Evolutionary conservation across 2,888 invertebrate genomes (phyloP).

Genomic region (Prionchulus punctatus): DNA sequence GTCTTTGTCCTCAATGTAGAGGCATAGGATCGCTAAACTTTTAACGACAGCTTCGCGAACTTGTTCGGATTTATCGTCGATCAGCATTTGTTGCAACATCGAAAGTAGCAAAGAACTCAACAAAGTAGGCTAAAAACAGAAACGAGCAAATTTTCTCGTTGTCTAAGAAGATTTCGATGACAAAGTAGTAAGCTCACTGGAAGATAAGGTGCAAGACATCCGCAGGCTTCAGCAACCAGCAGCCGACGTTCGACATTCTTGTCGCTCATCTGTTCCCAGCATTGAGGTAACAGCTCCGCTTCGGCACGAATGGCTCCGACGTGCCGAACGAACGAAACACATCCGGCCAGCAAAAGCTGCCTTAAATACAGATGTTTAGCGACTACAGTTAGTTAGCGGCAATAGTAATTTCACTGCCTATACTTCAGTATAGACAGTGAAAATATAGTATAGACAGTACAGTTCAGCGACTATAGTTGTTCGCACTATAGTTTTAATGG

Average conservation of each 20-base stretch:
- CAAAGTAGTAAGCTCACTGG: conserved; percentile 38
- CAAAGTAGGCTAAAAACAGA: conserved; percentile 41
- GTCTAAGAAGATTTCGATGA: neutral
- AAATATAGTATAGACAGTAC: too few species aligned
- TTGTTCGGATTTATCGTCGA: conserved; percentile 48
- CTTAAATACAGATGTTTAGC: neutral
- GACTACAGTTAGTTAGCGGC: too few species aligned
- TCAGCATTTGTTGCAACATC: conserved; percentile 53
- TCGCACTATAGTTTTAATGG: conserved; percentile 18
- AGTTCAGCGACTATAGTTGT: too few species aligned
- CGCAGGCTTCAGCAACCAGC: conserved; percentile 52
- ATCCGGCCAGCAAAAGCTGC: conserved; percentile 29
- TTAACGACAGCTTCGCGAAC: conserved; percentile 48
- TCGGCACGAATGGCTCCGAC: conserved; percentile 43
- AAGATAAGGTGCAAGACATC: conserved; percentile 48
- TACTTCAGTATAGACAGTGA: too few species aligned
- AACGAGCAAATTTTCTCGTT: neutral
- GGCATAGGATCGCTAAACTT: conserved; percentile 46
- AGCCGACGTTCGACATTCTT: conserved; percentile 50
- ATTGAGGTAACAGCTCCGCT: conserved; percentile 51
- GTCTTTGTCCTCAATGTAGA: conserved; percentile 48
- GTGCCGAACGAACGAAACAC: conserved; percentile 38
- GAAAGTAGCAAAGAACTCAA: conserved; percentile 52
- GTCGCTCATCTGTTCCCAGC: conserved; percentile 54
- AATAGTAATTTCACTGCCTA: too few species aligned